Conservation (phyloP, 2,888 invertebrate genomes). For the Carpatolechia fugitivella region DNA sequence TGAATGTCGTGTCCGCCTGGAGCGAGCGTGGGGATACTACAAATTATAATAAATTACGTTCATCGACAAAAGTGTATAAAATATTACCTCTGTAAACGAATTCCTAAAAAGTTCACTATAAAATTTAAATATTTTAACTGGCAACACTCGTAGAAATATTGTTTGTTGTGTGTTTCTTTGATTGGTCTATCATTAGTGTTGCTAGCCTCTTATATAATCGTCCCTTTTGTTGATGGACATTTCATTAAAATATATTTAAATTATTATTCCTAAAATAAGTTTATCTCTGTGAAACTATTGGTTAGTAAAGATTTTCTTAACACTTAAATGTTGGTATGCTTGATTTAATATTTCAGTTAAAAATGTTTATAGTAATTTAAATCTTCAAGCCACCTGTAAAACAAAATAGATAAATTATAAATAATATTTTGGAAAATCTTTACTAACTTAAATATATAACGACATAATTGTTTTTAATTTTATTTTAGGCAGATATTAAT, state of each 20-base stretch:
- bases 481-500: slow-evolving; percentile 59
- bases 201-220: background rate
- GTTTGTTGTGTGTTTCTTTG: too few relatives aligned
- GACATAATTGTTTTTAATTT: slow-evolving; percentile 47
- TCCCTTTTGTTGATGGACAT: background rate
- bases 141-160: background rate
- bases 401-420: background rate
- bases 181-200: background rate
- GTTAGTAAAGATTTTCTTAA: background rate
- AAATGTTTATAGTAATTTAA: too few relatives aligned
- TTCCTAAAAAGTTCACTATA: background rate
- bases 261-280: background rate
- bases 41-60: background rate
- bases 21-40: too few relatives aligned
- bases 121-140: background rate
- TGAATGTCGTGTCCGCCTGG: too few relatives aligned
- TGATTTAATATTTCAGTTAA: too few relatives aligned
- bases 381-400: too few relatives aligned
- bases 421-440: background rate
- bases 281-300: background rate
- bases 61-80: background rate
- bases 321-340: background rate
- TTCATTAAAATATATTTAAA: background rate
- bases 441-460: background rate
- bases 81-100: background rate